Base-by-base conservation (phyloP, 2,797 vertebrate species). In the Sebastes flavidus region DNA sequence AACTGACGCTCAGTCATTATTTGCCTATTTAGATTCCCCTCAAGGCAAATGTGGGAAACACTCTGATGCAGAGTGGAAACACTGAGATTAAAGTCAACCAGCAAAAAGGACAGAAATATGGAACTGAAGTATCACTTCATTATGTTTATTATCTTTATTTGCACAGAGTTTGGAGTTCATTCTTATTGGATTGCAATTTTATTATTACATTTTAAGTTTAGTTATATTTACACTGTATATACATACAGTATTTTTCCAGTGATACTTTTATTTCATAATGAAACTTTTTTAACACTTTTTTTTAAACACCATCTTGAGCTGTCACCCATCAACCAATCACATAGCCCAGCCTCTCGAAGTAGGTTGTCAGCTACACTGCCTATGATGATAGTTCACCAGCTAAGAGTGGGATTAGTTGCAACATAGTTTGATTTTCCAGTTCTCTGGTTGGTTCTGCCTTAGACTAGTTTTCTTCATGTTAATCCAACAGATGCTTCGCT, bases 11-110 rank as follows among this genome's bases (percentile, higher is more conserved):
- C 0, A 75, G 29, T 81, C 46, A 70, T 81, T 75, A 80, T 69
- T 75, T 77, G 27, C 22, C 58, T 72, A 67, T 75, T 85, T 82
- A 60, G 62, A 75, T 36, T 86, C 7, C 62, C 56, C 68, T 77
- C 42, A 55, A 54, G 56, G 75, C 27, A 73, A 81, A 78, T 66
- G 30, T 75, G 63, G 62, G 55, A 75, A 61, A 71, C 10, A 56
- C 42, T 54, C 16, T 69, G 32, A 68, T 42, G 29, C 36, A 58
- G 66, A 68, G 52, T 65, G 59, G 56, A 74, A 72, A 29, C 4
- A 20, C 46, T 62, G 46, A 55, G 24, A 62, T 81, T 18, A 65
- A 75, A 67, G 29, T 66, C 4, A 65, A 52, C 6, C 4, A 67
- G 36, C 16, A 38, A 25, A 69, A 58, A 59, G 18, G 55, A 59